A percentile compares a stretch with the other conserved stretches of the same genome.
These are phyloP conservation scores for Mormyrops boulengeri DNA, from an alignment of 2,797 vertebrate species.

Conservation along the genomic window DNA sequence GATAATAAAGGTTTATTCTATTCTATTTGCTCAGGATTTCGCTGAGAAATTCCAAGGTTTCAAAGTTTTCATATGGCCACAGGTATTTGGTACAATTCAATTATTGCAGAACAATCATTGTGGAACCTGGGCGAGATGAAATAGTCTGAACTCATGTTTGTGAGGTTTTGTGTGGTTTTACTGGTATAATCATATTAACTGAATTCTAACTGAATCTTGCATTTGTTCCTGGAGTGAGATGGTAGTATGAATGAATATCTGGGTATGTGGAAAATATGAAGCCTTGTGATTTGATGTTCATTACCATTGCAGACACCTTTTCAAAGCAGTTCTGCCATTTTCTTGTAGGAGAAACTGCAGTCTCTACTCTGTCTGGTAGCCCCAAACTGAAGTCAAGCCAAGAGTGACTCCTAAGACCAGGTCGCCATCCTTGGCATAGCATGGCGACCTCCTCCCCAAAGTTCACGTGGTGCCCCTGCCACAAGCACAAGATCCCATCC, in stretches of 20 bases:
- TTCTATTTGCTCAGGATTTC: neutral
- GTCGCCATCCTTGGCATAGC: neutral
- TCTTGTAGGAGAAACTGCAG: slow-evolving; percentile 3
- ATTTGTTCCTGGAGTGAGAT: neutral
- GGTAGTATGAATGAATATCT: neutral
- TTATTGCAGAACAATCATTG: neutral
- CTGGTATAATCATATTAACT: neutral
- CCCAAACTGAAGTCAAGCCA: neutral
- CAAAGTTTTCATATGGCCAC: neutral
- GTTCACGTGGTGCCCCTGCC: slow-evolving; percentile 42
- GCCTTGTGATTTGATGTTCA: neutral
- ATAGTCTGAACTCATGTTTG: neutral
- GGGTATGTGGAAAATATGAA: neutral
- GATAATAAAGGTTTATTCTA: no score
- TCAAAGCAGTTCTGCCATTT: neutral
- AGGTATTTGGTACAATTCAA: neutral
- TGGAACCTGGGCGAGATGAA: neutral
- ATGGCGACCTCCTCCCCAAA: slow-evolving; percentile 39
- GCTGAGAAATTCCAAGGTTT: neutral
- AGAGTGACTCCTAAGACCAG: neutral
- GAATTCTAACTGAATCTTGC: neutral
- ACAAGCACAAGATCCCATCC: slow-evolving; percentile 43
- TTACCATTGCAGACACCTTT: neutral
- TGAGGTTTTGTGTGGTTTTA: neutral
- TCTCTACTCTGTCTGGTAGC: neutral